Base-by-base conservation (phyloP, 2,888 invertebrate genomes). In the Nomada lathburiana region DNA sequence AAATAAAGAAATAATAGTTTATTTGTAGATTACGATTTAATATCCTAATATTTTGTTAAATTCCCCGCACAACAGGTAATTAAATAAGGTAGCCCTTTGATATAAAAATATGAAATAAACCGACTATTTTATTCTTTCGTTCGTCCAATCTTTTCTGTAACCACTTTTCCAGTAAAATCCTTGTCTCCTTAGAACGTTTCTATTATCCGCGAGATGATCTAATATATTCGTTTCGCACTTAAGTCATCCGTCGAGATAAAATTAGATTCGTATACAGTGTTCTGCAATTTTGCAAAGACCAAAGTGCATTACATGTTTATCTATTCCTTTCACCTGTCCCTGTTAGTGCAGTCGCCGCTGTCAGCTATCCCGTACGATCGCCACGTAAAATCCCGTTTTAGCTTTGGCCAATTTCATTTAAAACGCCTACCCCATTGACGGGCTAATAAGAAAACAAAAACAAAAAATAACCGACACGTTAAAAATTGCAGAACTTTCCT, bases 281-380 rank as follows among this genome's bases (percentile, higher is more conserved):
- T 53, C 16, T 42, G 16, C 47, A 16, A 71, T 80, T 65, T 65
- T 36, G 29, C 64, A 70, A 53, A 79, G 64, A 55, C 50, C 79
- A 62, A 55, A 67, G 71, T 55, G 65, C 53, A 20, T 50, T 36
- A 36, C 36, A 36, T 36, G 62, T 72, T 72, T 73, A 52, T 57
- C 29, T 71, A 59, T 67, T 69, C 80, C 80, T 80, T 80, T 80
- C 80, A 80, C 77, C 77, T 20, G 70, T 80, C 64, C 77, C 65
- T 67, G 70, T 44, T 59, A 63, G 29, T 64, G 80, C 77, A 64
- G 71, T 71, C 65, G 68, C 62, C 67, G 80, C 71, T 70, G 64
- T 29, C 63, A 20, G 23, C 63, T 52, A 71, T 59, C 65, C 71
- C 62, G 64, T 47, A 42, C 23, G 29, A 50, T 36, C 20, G 62